Percentiles rank a stretch among this genome's conserved stretches.
Evolutionary conservation across 2,113 vertebrate species (phyloP).

Genomic region (Anarhynchus alexandrinus): DNA sequence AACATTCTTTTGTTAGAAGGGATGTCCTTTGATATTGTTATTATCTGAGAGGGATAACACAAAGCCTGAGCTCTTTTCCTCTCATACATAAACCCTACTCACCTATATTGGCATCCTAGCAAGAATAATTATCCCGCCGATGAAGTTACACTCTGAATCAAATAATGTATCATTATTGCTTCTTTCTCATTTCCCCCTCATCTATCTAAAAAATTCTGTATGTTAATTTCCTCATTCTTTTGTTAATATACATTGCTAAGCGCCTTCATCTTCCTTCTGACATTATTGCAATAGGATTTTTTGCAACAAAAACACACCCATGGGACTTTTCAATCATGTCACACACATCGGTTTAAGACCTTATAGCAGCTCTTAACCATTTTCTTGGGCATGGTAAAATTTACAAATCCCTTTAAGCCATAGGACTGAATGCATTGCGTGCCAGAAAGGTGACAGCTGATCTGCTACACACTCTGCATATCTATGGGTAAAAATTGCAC

Average conservation of each 20-base stretch:
- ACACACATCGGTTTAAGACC: not conserved
- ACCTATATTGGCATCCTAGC: not conserved
- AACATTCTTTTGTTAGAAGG: not conserved
- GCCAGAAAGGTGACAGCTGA: not conserved
- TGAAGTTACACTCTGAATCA: not conserved
- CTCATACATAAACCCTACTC: not conserved
- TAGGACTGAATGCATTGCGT: rapidly evolving
- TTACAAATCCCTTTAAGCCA: not conserved
- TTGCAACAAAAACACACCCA: not conserved
- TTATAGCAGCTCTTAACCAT: not conserved
- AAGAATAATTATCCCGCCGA: not conserved
- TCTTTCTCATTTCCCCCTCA: not conserved
- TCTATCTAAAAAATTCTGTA: not conserved
- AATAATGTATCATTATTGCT: not conserved
- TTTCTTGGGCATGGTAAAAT: not conserved
- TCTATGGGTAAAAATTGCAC: not conserved
- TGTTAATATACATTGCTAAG: not conserved
- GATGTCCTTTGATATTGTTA: not conserved
- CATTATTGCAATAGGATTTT: not conserved
- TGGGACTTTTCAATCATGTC: not conserved
- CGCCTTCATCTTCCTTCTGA: not conserved
- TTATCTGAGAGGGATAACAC: not conserved
- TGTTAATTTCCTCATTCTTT: not conserved
- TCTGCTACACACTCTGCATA: not conserved
- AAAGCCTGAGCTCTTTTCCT: not conserved